These are phyloP conservation scores for Gymnocephalus cernua DNA, from an alignment of 2,113 vertebrate species.

Conservation along the genomic window DNA sequence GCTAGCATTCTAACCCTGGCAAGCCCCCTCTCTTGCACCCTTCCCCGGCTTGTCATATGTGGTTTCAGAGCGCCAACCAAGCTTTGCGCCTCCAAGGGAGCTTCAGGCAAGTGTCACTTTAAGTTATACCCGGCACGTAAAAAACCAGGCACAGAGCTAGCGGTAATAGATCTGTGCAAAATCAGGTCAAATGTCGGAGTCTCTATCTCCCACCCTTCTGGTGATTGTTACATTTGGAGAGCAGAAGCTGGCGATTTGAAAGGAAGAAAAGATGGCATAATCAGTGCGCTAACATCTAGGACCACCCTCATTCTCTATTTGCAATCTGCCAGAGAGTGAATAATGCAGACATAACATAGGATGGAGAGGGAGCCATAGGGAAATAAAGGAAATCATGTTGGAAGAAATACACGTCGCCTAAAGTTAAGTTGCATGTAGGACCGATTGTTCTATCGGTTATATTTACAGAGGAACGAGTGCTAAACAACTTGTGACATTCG, in stretches of 20 bases:
- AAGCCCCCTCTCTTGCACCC: conserved; percentile 47
- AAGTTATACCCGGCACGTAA: conserved; percentile 91
- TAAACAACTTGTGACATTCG: neutral
- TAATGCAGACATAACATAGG: conserved; percentile 42
- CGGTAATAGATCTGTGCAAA: conserved; percentile 96
- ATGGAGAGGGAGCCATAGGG: conserved; percentile 34
- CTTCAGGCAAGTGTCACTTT: conserved; percentile 97
- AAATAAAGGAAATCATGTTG: conserved; percentile 13
- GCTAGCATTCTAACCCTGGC: conserved; percentile 48
- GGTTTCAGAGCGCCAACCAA: conserved; percentile 92
- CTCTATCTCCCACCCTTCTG: conserved; percentile 67
- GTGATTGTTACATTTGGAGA: conserved; percentile 77
- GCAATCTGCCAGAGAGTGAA: conserved; percentile 58
- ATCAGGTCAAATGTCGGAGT: conserved; percentile 91
- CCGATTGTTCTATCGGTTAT: neutral
- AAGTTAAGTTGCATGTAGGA: conserved; percentile 32
- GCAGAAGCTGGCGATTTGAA: conserved; percentile 73
- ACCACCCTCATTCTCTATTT: conserved; percentile 44
- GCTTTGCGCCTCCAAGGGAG: conserved; percentile 91
- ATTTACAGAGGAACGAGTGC: neutral
- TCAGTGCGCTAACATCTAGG: conserved; percentile 61
- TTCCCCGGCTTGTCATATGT: conserved; percentile 89
- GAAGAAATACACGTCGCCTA: conserved; percentile 16
- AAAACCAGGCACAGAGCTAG: conserved; percentile 89
- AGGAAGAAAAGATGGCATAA: conserved; percentile 73